phyloP scores from a whole-genome alignment of 2,888 invertebrate genomes.

The Eueremaeus valkanovi region DNA sequence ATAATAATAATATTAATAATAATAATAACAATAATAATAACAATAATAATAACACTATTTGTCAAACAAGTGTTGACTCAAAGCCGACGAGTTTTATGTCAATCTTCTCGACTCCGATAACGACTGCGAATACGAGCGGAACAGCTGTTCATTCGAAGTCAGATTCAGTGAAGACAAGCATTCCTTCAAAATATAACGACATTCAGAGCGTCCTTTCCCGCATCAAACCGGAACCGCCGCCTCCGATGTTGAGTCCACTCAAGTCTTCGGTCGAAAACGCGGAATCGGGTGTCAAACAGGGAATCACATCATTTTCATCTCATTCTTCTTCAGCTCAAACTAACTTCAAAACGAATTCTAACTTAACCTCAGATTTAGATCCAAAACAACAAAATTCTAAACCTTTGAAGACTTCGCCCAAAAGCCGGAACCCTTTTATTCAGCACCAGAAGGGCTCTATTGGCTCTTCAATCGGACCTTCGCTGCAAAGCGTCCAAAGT shows the following conservation, averaged over 20 bases:
- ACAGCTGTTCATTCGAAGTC: not conserved
- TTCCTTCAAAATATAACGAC: not conserved
- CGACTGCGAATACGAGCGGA: not conserved
- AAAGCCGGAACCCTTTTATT: not conserved
- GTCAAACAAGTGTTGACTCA: not conserved
- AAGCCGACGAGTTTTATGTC: constrained; percentile 5
- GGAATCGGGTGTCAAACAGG: not conserved
- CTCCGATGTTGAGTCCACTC: constrained; percentile 17
- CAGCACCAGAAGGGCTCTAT: no score
- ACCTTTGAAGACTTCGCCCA: not conserved
- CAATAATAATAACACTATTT: no score
- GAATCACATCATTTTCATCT: not conserved
- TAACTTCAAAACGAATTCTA: not conserved
- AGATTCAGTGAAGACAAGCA: not conserved
- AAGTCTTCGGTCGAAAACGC: not conserved
- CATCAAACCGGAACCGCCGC: not conserved
- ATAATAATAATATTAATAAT: no score
- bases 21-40: no score
- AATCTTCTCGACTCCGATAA: constrained; percentile 13
- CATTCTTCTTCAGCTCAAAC: not conserved
- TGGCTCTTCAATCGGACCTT: not conserved
- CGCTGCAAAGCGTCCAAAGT: not conserved
- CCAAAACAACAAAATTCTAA: not conserved
- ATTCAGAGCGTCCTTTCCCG: not conserved
- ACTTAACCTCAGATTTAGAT: not conserved